A percentile compares a stretch with the other conserved stretches of the same genome.
These are phyloP conservation scores for Cherax destructor DNA, from an alignment of 1,140 invertebrate species.

Conservation along the genomic window DNA sequence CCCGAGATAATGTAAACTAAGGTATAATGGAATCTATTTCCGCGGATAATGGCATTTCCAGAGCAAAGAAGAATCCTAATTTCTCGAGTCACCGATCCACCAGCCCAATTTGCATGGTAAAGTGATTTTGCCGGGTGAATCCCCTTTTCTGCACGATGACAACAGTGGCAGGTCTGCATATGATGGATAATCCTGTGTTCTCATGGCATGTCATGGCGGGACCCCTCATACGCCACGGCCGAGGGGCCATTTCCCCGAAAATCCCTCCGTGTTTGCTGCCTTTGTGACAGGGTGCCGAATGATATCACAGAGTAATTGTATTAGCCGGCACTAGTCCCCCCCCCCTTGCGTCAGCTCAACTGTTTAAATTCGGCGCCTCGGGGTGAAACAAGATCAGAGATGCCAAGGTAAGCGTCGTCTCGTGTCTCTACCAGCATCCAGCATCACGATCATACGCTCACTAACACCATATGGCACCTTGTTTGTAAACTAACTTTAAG, in stretches of 20 bases:
- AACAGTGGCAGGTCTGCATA: constrained; percentile 65
- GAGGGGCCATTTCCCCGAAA: constrained; percentile 51
- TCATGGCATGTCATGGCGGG: constrained; percentile 55
- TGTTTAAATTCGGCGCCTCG: constrained; percentile 71
- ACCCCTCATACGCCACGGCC: constrained; percentile 22
- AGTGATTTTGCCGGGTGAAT: constrained; percentile 62
- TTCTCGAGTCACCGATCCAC: constrained; percentile 68
- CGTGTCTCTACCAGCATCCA: neutral
- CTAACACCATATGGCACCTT: neutral
- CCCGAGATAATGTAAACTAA: constrained; percentile 68
- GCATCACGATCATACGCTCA: neutral
- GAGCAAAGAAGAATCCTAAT: constrained; percentile 69
- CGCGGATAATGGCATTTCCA: constrained; percentile 68
- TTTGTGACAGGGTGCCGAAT: constrained; percentile 67
- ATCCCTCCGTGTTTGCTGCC: constrained; percentile 55
- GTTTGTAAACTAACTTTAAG: neutral
- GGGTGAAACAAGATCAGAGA: constrained; percentile 68
- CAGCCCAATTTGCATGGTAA: constrained; percentile 69
- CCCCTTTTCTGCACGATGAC: constrained; percentile 61
- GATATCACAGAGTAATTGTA: constrained; percentile 70
- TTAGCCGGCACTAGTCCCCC: constrained; percentile 59
- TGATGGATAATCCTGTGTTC: constrained; percentile 58
- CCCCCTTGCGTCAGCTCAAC: constrained; percentile 64
- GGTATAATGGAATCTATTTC: constrained; percentile 69
- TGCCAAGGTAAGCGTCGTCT: constrained; percentile 59